Base-by-base conservation (phyloP, 30 jellyfish, hydroid and myxozoan genomes). In the Aurelia coerulea region DNA sequence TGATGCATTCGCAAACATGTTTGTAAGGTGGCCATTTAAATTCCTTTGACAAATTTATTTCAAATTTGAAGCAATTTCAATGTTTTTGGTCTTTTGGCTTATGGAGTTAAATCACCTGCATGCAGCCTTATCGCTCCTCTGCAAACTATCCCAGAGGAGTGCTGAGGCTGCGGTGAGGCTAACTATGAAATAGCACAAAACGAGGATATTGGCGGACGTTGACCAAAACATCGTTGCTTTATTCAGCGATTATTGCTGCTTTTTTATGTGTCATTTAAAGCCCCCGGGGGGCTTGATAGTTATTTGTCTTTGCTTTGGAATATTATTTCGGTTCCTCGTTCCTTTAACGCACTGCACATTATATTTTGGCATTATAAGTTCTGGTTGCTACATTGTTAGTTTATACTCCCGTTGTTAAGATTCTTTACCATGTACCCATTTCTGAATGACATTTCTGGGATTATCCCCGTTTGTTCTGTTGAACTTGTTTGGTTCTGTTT, bases 391-490 rank as follows among this genome's bases (percentile, higher is more conserved):
- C 29, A 23, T 23, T 2, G 49, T 37, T 4, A 37, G 49, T 37
- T 37, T 4, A 37, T 4, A 23, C 49, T 37, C 5, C 5, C 5
- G 5, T 58, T 4, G 13, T 58, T 58, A 58, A 58, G 68, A 58
- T 58, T 58, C 68, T 58, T 58, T 58, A 58, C 68, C 29, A 58
- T 58, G 4, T 58, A 58, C 8, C 8, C 4, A 58, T 58, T 58
- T 58, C 29, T 58, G 18, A 58, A 58, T 2, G 68, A 58, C 18
- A 8, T 2, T 58, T 58, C 7, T 58, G 8, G 13, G 68, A 58
- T 58, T 58, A 58, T 58, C 68, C 68, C 68, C 13, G 68, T 58
- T 58, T 58, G 68, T 58, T 58, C 68, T 58, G 68, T 58, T 58
- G 8, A 58, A 58, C 68, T 15, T 58, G 68, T 58, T 58, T 58